Conservation (phyloP, 1,140 invertebrate species). For the Centruroides vittatus region DNA sequence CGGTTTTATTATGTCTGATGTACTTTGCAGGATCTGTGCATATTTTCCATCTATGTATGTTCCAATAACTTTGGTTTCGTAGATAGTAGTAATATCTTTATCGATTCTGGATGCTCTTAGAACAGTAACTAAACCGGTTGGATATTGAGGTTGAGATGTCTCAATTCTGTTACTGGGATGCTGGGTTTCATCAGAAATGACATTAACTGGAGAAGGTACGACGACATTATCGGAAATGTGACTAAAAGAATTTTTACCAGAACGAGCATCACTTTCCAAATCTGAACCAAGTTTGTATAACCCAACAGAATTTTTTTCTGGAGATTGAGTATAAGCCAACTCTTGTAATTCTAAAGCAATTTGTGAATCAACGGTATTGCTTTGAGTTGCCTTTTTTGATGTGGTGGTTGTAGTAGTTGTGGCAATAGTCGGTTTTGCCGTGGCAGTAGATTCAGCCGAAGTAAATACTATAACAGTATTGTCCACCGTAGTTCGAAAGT, state of each 20-base stretch:
- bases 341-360: neutral
- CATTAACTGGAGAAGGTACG: neutral
- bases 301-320: slow-evolving; percentile 5
- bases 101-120: slow-evolving; percentile 65
- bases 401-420: neutral
- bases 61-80: slow-evolving; percentile 77
- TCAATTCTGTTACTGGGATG: neutral
- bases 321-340: slow-evolving; percentile 1
- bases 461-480: slow-evolving; percentile 82
- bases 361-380: too few relatives aligned
- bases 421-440: neutral
- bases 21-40: slow-evolving; percentile 54
- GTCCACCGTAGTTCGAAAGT: slow-evolving; percentile 75
- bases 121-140: slow-evolving; percentile 60
- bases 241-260: slow-evolving; percentile 8
- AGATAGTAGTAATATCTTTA: slow-evolving; percentile 63
- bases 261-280: slow-evolving; percentile 4
- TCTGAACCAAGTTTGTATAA: slow-evolving; percentile 1
- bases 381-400: neutral
- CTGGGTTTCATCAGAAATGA: neutral
- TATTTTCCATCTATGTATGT: slow-evolving; percentile 78
- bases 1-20: slow-evolving; percentile 31
- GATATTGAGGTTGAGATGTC: slow-evolving; percentile 28
- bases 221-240: slow-evolving; percentile 12
- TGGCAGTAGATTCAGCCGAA: slow-evolving; percentile 39